phyloP scores from a whole-genome alignment of 2,113 vertebrate species.

The Merops nubicus region DNA sequence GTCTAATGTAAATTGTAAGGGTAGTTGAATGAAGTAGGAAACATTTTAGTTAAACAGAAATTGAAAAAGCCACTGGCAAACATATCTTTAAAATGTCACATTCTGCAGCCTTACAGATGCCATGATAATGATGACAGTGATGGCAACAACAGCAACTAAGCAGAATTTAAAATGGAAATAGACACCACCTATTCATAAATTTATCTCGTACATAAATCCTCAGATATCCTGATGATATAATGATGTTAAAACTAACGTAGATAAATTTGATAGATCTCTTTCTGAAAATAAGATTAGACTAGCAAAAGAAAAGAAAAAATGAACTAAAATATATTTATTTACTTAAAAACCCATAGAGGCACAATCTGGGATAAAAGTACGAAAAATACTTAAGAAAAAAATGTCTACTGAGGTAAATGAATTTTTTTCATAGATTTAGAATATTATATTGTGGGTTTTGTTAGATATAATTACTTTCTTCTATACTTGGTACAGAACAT shows the following conservation, averaged over 20 bases:
- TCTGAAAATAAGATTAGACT: constrained; percentile 28
- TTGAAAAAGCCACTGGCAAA: constrained; percentile 67
- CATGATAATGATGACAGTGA: constrained; percentile 23
- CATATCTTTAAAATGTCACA: constrained; percentile 60
- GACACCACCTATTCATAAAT: constrained; percentile 51
- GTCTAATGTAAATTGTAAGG: constrained; percentile 85
- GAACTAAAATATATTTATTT: background rate
- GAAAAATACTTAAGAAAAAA: background rate
- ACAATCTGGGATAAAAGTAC: background rate
- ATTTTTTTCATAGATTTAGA: background rate
- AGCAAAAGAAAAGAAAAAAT: constrained; percentile 9
- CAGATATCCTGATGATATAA: constrained; percentile 48
- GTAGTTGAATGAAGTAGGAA: constrained; percentile 68
- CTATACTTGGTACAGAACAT: background rate
- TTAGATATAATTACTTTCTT: background rate
- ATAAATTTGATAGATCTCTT: constrained; percentile 16
- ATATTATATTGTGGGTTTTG: background rate
- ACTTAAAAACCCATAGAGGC: background rate
- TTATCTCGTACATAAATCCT: constrained; percentile 42
- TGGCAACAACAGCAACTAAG: constrained; percentile 57
- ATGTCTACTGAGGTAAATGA: background rate
- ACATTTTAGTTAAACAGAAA: constrained; percentile 71
- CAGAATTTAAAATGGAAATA: constrained; percentile 63
- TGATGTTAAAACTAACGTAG: constrained; percentile 19
- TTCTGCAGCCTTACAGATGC: constrained; percentile 54